These are phyloP conservation scores for Microtus ochrogaster DNA, from an alignment of 2,113 vertebrate species.

Conservation along the genomic window DNA sequence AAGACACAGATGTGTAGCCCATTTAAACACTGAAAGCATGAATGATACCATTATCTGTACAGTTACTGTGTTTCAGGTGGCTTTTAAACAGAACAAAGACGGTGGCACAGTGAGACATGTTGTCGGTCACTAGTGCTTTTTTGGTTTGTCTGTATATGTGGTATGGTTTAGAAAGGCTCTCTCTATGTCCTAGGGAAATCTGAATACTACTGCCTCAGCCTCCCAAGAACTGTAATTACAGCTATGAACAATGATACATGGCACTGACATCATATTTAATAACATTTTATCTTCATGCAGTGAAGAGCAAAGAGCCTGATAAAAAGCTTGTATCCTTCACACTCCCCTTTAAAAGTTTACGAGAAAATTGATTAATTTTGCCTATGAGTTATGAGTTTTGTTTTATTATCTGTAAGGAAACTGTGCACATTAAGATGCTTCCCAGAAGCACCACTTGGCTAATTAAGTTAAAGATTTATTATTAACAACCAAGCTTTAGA, in stretches of 20 bases:
- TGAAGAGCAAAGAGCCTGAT: slow-evolving; percentile 7
- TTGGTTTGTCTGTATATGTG: background rate
- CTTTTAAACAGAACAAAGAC: background rate
- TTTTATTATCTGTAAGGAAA: slow-evolving; percentile 49
- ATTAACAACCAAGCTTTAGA: background rate
- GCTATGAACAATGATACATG: background rate
- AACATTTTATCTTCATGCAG: slow-evolving; percentile 1
- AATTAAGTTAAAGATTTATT: slow-evolving; percentile 38
- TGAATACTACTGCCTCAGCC: background rate
- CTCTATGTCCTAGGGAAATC: background rate
- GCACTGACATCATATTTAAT: background rate
- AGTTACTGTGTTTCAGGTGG: background rate
- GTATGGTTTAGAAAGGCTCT: background rate
- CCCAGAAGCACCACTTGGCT: slow-evolving; percentile 10
- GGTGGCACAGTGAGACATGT: background rate
- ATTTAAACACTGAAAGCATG: slow-evolving; percentile 2
- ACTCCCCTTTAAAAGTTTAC: slow-evolving; percentile 15
- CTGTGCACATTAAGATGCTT: background rate
- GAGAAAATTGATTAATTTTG: slow-evolving; percentile 53
- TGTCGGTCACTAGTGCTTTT: background rate
- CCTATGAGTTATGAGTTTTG: background rate
- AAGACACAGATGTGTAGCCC: slow-evolving; percentile 11
- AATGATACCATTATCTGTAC: background rate
- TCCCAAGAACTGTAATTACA: background rate
- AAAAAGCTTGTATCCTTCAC: background rate